These are phyloP conservation scores for Acrossocheilus fasciatus DNA, from an alignment of 2,797 vertebrate species.

Conservation along the genomic window DNA sequence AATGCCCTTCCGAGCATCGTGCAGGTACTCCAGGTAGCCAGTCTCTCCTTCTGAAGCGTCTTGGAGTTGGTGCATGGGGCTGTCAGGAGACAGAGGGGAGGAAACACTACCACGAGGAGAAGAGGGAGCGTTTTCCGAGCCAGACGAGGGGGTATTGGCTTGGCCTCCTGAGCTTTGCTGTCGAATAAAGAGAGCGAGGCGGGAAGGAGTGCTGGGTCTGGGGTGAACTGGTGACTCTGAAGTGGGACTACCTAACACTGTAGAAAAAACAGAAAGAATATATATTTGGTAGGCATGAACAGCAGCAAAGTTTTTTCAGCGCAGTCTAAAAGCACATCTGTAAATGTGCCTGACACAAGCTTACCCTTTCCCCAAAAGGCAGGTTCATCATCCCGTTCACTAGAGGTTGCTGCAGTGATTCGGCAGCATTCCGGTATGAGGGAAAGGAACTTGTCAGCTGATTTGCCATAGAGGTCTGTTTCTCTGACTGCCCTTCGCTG, in stretches of 20 bases:
- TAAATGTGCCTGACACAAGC: background rate
- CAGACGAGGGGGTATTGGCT: slow-evolving; percentile 61
- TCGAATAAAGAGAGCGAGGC: slow-evolving; percentile 91
- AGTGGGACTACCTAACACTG: slow-evolving; percentile 85
- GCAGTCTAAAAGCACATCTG: background rate
- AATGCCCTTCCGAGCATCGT: slow-evolving; percentile 85
- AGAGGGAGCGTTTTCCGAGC: slow-evolving; percentile 67
- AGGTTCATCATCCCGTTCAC: slow-evolving; percentile 82
- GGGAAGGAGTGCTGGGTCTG: slow-evolving; percentile 90
- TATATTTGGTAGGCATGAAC: background rate
- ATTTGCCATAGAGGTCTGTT: slow-evolving; percentile 91
- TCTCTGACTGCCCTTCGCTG: slow-evolving; percentile 93
- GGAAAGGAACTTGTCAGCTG: slow-evolving; percentile 93
- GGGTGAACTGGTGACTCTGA: slow-evolving; percentile 81
- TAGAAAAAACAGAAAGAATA: background rate
- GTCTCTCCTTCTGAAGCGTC: slow-evolving; percentile 78
- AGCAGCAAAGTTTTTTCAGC: background rate
- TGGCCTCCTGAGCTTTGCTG: slow-evolving; percentile 80
- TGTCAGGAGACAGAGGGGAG: slow-evolving; percentile 75
- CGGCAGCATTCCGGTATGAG: slow-evolving; percentile 93
- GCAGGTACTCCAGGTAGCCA: slow-evolving; percentile 94
- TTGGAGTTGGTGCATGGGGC: slow-evolving; percentile 79
- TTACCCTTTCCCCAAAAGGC: slow-evolving; percentile 88
- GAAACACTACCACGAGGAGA: slow-evolving; percentile 63
- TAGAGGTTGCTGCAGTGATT: slow-evolving; percentile 67